Percentiles rank a stretch among this genome's conserved stretches.
Conservation (phyloP, 2,888 invertebrate species). For the Omphaloscelis lunosa region DNA sequence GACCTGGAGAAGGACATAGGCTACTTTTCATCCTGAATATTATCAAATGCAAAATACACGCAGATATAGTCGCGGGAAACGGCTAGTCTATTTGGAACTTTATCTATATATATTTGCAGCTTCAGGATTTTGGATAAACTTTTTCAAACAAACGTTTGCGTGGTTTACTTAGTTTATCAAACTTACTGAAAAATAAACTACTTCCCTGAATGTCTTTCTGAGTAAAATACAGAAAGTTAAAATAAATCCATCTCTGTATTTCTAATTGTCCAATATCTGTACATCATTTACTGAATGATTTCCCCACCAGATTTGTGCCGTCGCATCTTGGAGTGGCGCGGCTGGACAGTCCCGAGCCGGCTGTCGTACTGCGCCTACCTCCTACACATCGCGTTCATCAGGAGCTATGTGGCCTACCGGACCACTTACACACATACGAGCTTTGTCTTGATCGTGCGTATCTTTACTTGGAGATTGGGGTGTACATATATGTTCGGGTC, state of each 20-base stretch:
- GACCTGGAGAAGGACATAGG: no score
- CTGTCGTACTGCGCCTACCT: slow-evolving; percentile 1
- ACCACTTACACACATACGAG: not conserved
- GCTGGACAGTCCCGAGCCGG: not conserved
- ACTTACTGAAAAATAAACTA: not conserved
- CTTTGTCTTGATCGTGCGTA: not conserved
- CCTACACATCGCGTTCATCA: not conserved
- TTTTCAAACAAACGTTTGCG: no score
- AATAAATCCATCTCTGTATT: no score
- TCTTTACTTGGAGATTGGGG: not conserved
- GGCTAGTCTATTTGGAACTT: no score
- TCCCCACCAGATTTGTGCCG: not conserved
- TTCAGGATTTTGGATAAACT: no score
- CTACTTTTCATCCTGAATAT: no score
- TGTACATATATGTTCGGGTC: not conserved
- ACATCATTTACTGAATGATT: not conserved
- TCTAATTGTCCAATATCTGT: not conserved
- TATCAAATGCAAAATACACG: no score
- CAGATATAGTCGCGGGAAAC: no score
- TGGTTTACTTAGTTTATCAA: no score
- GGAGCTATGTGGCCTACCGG: not conserved
- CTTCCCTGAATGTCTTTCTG: not conserved
- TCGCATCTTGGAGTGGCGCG: not conserved
- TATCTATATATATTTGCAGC: no score
- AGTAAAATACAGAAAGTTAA: no score